Conservation (phyloP, 2,888 invertebrate species). For the Clepsis dumicolana region DNA sequence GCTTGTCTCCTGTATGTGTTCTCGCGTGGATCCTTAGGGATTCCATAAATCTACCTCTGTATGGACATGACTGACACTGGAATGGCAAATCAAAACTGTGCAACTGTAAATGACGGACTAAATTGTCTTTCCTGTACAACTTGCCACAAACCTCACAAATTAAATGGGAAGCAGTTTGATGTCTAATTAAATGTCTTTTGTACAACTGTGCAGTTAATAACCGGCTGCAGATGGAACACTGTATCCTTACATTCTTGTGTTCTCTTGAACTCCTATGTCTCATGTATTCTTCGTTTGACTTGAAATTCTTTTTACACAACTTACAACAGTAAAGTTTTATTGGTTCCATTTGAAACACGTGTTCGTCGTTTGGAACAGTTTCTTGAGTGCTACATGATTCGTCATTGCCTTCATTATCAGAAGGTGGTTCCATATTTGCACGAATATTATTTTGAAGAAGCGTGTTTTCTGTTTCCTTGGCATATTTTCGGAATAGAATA, state of each 20-base stretch:
- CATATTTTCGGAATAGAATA: constrained; percentile 60
- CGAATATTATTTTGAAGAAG: constrained; percentile 49
- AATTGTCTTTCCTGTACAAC: constrained; percentile 67
- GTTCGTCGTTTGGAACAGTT: constrained; percentile 8
- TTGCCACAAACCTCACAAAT: constrained; percentile 71
- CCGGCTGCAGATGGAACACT: constrained; percentile 53
- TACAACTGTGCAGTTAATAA: constrained; percentile 57
- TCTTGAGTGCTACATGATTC: constrained; percentile 39
- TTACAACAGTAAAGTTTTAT: constrained; percentile 45
- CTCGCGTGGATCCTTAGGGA: constrained; percentile 67
- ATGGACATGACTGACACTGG: constrained; percentile 66
- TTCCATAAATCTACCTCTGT: constrained; percentile 64
- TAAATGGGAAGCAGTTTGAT: constrained; percentile 58
- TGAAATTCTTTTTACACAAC: constrained; percentile 49
- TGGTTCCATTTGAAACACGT: constrained; percentile 25
- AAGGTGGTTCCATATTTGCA: constrained; percentile 2
- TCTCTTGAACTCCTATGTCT: constrained; percentile 54
- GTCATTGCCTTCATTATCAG: constrained; percentile 15
- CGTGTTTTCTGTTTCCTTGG: constrained; percentile 58
- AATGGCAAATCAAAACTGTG: constrained; percentile 65
- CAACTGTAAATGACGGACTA: constrained; percentile 61
- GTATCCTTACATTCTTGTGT: constrained; percentile 55
- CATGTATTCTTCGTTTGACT: constrained; percentile 48
- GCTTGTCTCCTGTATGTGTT: constrained; percentile 67
- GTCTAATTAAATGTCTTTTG: constrained; percentile 57